Evolutionary conservation across 1,140 invertebrate species (phyloP).

Genomic region (Ridgeia piscesae): DNA sequence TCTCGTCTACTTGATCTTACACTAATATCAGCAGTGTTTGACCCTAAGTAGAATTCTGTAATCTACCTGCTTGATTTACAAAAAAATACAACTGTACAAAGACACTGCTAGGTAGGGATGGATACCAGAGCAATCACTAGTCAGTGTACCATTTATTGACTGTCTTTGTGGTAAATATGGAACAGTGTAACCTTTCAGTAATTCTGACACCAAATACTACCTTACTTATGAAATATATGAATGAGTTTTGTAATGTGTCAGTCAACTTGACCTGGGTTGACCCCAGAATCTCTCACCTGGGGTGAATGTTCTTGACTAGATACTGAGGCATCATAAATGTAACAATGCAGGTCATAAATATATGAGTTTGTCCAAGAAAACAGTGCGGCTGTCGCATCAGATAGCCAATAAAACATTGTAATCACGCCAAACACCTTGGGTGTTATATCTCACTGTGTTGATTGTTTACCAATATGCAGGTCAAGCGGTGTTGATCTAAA

Average conservation of each 20-base stretch:
- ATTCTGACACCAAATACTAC: too few relatives aligned
- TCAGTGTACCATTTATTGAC: too few relatives aligned
- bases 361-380: not conserved
- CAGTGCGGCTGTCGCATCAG: not conserved
- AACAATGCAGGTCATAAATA: not conserved
- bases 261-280: not conserved
- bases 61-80: too few relatives aligned
- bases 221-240: too few relatives aligned
- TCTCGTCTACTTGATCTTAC: too few relatives aligned
- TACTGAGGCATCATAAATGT: not conserved
- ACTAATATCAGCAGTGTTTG: too few relatives aligned
- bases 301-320: not conserved
- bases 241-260: not conserved
- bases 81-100: too few relatives aligned
- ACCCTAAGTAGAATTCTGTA: too few relatives aligned
- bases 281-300: not conserved
- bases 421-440: not conserved
- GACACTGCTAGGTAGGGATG: too few relatives aligned
- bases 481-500: not conserved
- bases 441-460: not conserved
- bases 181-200: too few relatives aligned
- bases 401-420: not conserved
- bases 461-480: not conserved
- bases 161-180: too few relatives aligned
- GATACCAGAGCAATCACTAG: too few relatives aligned